A percentile compares a stretch with the other conserved stretches of the same genome.
phyloP scores from a whole-genome alignment of 2,888 invertebrate species.

The Podabrus alpinus region DNA sequence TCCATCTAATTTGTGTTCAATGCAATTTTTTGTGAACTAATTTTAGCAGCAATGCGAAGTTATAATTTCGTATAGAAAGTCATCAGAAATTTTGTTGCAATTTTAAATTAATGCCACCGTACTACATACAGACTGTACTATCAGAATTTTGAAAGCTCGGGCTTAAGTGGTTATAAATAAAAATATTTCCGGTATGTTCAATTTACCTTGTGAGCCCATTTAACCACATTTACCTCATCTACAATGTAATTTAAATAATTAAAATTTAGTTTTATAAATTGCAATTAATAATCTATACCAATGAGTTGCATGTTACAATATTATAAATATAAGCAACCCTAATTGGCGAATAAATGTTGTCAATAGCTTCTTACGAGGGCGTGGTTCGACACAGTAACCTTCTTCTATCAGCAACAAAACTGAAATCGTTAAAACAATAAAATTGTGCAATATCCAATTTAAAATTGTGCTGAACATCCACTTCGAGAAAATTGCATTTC shows the following conservation, averaged over 20 bases:
- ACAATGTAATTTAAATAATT: background rate
- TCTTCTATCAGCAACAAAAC: background rate
- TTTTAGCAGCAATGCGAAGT: background rate
- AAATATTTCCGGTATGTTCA: background rate
- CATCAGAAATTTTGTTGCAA: background rate
- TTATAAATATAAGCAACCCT: background rate
- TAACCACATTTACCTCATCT: background rate
- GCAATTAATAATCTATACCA: background rate
- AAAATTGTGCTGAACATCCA: background rate
- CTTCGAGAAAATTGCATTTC: no score
- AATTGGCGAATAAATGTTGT: background rate
- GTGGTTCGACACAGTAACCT: background rate
- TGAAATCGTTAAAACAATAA: background rate
- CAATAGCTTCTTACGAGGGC: background rate
- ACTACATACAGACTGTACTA: background rate
- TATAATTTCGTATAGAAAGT: background rate
- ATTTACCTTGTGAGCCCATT: background rate
- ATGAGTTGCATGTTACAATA: background rate
- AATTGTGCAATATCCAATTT: background rate
- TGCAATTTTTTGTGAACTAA: background rate
- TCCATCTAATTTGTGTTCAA: background rate
- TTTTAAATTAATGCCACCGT: background rate
- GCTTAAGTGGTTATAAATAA: background rate
- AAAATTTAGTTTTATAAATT: background rate
- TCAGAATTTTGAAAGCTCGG: background rate